Evolutionary conservation across 2,113 vertebrate species (phyloP).

Genomic region (Telmatochromis brichardi): DNA sequence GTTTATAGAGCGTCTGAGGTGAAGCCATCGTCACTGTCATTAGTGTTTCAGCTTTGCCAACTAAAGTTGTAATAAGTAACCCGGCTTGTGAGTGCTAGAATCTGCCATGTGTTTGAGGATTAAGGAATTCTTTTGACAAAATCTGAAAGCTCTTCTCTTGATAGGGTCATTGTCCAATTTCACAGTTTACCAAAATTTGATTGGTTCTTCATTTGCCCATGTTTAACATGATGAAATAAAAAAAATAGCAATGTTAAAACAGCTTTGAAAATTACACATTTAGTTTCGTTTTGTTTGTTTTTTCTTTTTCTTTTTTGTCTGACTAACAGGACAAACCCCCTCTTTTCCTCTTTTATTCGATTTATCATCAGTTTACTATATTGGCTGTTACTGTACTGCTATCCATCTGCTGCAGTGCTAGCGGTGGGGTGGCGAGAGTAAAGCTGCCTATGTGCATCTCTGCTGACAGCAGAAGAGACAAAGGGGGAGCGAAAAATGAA

Average conservation of each 20-base stretch:
- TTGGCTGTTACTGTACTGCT: neutral
- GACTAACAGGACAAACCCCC: neutral
- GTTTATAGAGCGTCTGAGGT: neutral
- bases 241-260: neutral
- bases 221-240: neutral
- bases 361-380: neutral
- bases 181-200: neutral
- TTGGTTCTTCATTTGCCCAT: neutral
- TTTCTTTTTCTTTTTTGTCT: neutral
- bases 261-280: neutral
- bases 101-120: neutral
- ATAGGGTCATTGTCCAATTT: neutral
- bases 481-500: neutral
- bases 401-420: neutral
- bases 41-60: neutral
- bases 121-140: neutral
- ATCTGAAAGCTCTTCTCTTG: neutral
- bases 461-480: neutral
- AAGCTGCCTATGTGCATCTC: neutral
- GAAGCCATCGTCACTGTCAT: neutral
- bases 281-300: fast-evolving
- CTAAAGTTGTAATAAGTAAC: neutral
- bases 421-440: neutral
- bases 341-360: neutral
- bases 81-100: neutral